Evolutionary conservation across 2,797 vertebrate genomes (phyloP).

Genomic region (Ceyx erithaca): DNA sequence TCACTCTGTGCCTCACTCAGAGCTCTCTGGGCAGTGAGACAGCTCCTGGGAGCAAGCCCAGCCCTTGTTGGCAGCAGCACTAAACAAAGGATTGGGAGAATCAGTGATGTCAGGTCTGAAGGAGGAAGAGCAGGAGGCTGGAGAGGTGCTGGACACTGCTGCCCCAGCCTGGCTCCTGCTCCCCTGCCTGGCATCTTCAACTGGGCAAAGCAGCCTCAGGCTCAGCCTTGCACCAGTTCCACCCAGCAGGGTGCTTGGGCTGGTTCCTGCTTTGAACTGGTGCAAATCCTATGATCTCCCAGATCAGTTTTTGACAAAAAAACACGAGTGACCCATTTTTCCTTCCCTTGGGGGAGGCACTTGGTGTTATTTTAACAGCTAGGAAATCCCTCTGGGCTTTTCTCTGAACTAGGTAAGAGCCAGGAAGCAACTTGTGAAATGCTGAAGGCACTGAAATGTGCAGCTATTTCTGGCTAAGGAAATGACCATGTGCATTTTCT

Average conservation of each 20-base stretch:
- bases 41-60: neutral
- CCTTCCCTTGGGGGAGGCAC: neutral
- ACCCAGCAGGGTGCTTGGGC: neutral
- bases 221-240: neutral
- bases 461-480: neutral
- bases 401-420: neutral
- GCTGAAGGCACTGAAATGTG: neutral
- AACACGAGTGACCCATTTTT: neutral
- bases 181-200: neutral
- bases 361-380: neutral
- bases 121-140: neutral
- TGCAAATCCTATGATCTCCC: neutral
- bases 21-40: neutral
- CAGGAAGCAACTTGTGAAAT: neutral
- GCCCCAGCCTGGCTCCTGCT: neutral
- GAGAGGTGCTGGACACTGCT: neutral
- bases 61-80: neutral
- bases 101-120: neutral
- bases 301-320: neutral
- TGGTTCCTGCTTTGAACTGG: neutral
- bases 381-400: neutral
- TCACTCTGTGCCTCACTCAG: rapidly evolving
- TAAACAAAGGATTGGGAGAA: neutral
- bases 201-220: neutral
- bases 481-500: neutral